Evolutionary conservation across 2,113 vertebrate genomes (phyloP), one percentile per base, ranked within the genome.

Genomic region (Orthochromis indermauri): DNA sequence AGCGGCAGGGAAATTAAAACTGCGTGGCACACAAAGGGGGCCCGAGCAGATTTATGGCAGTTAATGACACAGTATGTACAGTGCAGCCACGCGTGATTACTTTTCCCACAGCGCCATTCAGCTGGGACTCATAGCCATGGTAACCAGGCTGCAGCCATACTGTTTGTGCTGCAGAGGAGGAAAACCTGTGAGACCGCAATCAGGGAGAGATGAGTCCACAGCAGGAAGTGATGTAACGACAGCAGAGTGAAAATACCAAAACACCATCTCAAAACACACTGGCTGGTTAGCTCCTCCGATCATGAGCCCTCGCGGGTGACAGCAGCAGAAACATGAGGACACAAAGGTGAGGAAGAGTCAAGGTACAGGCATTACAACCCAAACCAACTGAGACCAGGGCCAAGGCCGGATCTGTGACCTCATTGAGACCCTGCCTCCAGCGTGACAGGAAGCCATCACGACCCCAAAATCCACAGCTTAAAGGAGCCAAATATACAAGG

Each of bases 41-140:
- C 37, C 54, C 3, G 33, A 10, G 42, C 49, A 55, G 79, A 57
- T 81, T 81, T 63, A 86, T 53, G 54, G 31, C 14, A 28, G 47
- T 51, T 19, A 53, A 55, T 68, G 33, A 40, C 61, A 37, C 61
- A n/a, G 51, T 81, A 73, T 91, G 91, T 92, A 91, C 91, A 89
- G 86, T 79, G n/a, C 51, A 42, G 81, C 16, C 53, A 73, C 54
- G 42, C 59, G 83, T 94, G 94, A 94, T 96, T 94, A 93, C 95
- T 95, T 95, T 96, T 96, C 96, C 95, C 95, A 96, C 82, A 91
- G 88, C 80, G 63, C 76, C 49, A 90, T 88, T 87, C 63, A 57
- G 47, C 31, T 5, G 49, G 51, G 42, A 59, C 68, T 37, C 8
- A 88, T 88, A 14, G 47, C 91, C 93, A 94, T 89, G 84, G 54